A percentile compares a stretch with the other conserved stretches of the same genome.
Conservation (phyloP, 2,888 invertebrate genomes). For the Lypha dubia region DNA sequence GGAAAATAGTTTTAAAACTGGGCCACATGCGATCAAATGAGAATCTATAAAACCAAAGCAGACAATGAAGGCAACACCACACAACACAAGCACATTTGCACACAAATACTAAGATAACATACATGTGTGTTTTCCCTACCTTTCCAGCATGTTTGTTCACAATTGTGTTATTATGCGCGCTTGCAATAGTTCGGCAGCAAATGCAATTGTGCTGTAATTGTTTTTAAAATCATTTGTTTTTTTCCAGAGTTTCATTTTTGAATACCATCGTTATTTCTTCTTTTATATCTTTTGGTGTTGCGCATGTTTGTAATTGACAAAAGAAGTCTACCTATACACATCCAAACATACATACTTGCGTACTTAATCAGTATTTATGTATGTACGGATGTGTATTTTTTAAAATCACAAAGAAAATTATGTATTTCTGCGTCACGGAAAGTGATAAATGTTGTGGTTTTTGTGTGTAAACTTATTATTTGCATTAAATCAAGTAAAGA, state of each 20-base stretch:
- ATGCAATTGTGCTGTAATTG: slow-evolving; percentile 67
- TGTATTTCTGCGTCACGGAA: background rate
- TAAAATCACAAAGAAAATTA: no score
- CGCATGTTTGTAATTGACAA: no score
- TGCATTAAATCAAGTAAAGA: no score
- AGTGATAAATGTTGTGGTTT: background rate
- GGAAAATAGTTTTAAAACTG: slow-evolving; percentile 47
- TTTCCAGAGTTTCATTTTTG: slow-evolving; percentile 4
- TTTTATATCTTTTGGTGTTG: slow-evolving; percentile 31
- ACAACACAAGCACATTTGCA: background rate
- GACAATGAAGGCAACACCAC: slow-evolving; percentile 19
- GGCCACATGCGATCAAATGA: slow-evolving; percentile 68
- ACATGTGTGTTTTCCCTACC: background rate
- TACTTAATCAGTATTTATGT: no score
- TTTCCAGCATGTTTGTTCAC: background rate
- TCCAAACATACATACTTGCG: no score
- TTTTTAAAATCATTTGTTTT: slow-evolving; percentile 51
- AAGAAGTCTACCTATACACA: no score
- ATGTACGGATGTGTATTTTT: no score
- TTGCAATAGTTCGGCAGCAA: slow-evolving; percentile 16
- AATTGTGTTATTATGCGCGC: background rate
- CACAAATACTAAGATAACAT: no score
- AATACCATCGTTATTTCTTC: no score
- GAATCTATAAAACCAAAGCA: slow-evolving; percentile 16
- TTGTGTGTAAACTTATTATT: slow-evolving; percentile 28